Percentiles rank a stretch among this genome's conserved stretches.
These are phyloP conservation scores for Hyppa rectilinea DNA, from an alignment of 2,888 invertebrate genomes.

Conservation along the genomic window DNA sequence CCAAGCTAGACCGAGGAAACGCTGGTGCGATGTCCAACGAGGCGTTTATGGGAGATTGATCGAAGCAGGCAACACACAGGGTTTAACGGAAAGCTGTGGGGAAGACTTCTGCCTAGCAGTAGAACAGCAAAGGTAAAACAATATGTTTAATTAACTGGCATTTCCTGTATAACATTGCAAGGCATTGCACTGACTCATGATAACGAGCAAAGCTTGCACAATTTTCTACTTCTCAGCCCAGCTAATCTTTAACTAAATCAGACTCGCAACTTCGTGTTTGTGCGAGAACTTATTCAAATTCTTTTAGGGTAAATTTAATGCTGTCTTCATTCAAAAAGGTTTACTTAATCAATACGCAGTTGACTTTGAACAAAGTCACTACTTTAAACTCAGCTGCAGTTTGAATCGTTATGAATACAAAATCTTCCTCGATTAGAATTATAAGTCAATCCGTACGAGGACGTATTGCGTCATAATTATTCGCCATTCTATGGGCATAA, in stretches of 20 bases:
- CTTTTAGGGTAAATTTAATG: background rate
- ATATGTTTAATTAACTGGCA: constrained; percentile 5
- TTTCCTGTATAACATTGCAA: constrained; percentile 11
- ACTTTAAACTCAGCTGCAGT: constrained; percentile 18
- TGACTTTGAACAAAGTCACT: constrained; percentile 31
- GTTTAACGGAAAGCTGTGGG: too few species aligned
- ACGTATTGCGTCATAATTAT: constrained; percentile 12
- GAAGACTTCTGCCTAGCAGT: too few species aligned
- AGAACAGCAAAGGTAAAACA: too few species aligned
- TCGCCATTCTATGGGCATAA: constrained; percentile 4
- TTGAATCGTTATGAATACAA: constrained; percentile 18
- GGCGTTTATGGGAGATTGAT: too few species aligned
- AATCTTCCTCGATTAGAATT: constrained; percentile 34
- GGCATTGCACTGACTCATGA: constrained; percentile 7
- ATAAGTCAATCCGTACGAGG: constrained; percentile 1
- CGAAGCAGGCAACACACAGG: too few species aligned
- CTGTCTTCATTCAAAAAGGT: background rate
- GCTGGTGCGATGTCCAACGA: too few species aligned
- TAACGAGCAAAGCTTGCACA: background rate
- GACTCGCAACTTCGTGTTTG: background rate
- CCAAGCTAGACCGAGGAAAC: too few species aligned
- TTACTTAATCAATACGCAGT: background rate
- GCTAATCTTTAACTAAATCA: background rate
- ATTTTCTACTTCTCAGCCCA: background rate
- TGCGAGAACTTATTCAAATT: background rate